Evolutionary conservation across 2,888 invertebrate species (phyloP).

Genomic region (Oligia fasciuncula): DNA sequence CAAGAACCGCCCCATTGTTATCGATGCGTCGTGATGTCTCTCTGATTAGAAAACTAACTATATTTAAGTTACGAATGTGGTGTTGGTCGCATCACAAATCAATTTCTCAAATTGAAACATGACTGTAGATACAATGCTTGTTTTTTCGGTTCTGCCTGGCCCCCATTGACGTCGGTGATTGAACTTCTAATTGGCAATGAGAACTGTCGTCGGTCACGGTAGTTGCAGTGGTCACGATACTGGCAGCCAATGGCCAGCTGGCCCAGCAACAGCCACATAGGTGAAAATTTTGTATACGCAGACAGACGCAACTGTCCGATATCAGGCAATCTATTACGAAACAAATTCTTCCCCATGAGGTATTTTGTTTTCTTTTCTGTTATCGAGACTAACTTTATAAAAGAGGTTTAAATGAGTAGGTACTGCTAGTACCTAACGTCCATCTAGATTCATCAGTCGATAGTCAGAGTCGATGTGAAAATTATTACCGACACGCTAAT

Average conservation of each 20-base stretch:
- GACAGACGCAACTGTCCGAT: constrained; percentile 16
- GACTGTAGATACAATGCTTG: constrained; percentile 74
- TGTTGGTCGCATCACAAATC: constrained; percentile 80
- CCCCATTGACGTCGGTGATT: constrained; percentile 80
- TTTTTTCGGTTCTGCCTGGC: constrained; percentile 73
- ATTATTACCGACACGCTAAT: constrained; percentile 48
- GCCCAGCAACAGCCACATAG: constrained; percentile 39
- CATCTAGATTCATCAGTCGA: constrained; percentile 41
- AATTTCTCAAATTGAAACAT: constrained; percentile 86
- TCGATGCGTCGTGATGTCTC: constrained; percentile 72
- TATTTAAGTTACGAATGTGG: constrained; percentile 67
- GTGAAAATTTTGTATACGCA: constrained; percentile 50
- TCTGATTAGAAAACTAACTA: constrained; percentile 72
- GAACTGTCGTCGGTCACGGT: constrained; percentile 78
- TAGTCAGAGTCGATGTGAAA: constrained; percentile 42
- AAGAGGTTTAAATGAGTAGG: constrained; percentile 35
- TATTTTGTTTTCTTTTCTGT: constrained; percentile 50
- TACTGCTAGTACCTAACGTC: constrained; percentile 1
- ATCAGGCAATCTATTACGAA: constrained; percentile 42
- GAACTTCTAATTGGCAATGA: constrained; percentile 86
- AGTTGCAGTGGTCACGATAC: constrained; percentile 73
- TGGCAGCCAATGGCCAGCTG: constrained; percentile 36
- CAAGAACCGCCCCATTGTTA: constrained; percentile 68
- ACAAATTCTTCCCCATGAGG: constrained; percentile 36
- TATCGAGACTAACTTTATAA: constrained; percentile 29